These are phyloP conservation scores for Pachyrhynchus sulphureomaculatus DNA, from an alignment of 1,140 invertebrate genomes.

Conservation along the genomic window DNA sequence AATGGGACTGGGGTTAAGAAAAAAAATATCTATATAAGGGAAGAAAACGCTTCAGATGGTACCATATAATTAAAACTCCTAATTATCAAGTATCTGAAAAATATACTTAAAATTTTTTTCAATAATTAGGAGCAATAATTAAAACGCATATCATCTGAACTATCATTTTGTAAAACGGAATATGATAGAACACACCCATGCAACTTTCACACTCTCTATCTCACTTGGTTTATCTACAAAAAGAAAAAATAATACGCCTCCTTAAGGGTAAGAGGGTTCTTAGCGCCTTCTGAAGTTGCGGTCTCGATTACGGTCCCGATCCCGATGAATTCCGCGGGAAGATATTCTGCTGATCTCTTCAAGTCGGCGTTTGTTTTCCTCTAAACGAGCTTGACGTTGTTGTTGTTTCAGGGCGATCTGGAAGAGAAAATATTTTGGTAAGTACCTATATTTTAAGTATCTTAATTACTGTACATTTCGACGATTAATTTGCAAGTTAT, in stretches of 20 bases:
- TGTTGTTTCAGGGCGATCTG: conserved; percentile 87
- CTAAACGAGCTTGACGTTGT: conserved; percentile 80
- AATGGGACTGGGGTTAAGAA: no score
- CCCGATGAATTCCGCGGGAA: conserved; percentile 7
- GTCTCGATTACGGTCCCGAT: conserved; percentile 34
- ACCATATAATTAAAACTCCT: no score
- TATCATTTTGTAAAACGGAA: background rate
- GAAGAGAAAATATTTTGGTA: conserved; percentile 36
- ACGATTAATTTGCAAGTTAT: no score
- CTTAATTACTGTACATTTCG: background rate
- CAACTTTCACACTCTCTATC: no score
- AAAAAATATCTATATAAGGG: no score
- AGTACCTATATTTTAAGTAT: background rate
- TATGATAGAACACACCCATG: background rate
- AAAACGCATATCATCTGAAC: background rate
- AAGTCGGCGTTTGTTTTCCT: conserved; percentile 75
- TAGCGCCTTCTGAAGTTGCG: conserved; percentile 34
- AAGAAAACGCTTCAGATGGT: no score
- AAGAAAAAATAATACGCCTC: conserved; percentile 22
- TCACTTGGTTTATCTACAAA: conserved; percentile 11
- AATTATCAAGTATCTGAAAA: no score
- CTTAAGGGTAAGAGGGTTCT: background rate
- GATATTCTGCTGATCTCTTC: conserved; percentile 62
- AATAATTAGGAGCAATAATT: no score
- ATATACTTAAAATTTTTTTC: no score